A percentile compares a stretch with the other conserved stretches of the same genome.
Evolutionary conservation across 2,888 invertebrate genomes (phyloP).

Genomic region (Dasysyrphus tricinctus): DNA sequence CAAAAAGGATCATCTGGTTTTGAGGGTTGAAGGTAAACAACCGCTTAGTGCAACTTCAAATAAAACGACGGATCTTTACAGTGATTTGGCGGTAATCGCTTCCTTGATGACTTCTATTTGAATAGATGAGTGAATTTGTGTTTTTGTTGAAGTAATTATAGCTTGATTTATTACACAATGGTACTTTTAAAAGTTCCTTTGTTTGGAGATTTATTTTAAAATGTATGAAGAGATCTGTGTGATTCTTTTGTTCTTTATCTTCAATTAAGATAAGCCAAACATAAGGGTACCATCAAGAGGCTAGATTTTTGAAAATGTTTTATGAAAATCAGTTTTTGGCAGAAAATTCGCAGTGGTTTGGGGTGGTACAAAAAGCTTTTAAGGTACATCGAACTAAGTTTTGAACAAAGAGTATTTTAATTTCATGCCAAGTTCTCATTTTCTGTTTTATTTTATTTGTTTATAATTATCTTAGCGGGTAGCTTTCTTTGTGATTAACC

Average conservation of each 20-base stretch:
- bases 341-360: neutral
- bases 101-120: slow-evolving; percentile 33
- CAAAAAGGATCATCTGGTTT: slow-evolving; percentile 67
- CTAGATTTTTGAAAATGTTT: neutral
- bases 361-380: too few species aligned
- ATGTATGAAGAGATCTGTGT: neutral
- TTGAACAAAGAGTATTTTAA: too few species aligned
- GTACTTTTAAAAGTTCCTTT: neutral
- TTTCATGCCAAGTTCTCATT: too few species aligned
- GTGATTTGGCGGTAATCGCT: slow-evolving; percentile 35
- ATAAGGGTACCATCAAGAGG: neutral
- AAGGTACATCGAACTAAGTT: too few species aligned
- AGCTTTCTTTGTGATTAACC: too few species aligned
- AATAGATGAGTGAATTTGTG: slow-evolving; percentile 38
- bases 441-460: too few species aligned
- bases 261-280: slow-evolving; percentile 16
- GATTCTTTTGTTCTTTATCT: slow-evolving; percentile 11
- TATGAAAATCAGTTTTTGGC: neutral
- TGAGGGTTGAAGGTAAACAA: slow-evolving; percentile 43
- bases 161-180: slow-evolving; percentile 24
- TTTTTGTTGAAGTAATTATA: slow-evolving; percentile 30
- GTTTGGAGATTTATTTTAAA: slow-evolving; percentile 18
- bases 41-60: slow-evolving; percentile 49
- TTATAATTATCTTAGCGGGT: too few species aligned
- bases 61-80: slow-evolving; percentile 26